Base-by-base conservation (phyloP, 2,888 invertebrate genomes). In the Pycnomerus fuliginosus region DNA sequence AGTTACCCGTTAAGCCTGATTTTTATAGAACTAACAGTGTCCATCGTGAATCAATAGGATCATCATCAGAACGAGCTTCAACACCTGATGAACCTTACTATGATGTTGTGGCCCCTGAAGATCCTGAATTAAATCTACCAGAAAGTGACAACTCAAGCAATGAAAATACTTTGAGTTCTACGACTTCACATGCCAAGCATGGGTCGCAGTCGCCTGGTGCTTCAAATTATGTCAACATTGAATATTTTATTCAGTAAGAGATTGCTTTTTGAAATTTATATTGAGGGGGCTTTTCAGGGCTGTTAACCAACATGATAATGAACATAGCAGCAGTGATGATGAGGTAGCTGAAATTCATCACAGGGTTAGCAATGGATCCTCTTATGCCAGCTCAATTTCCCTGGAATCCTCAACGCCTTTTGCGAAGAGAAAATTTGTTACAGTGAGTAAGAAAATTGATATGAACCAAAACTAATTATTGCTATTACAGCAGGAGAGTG, bases 151-250 rank as follows among this genome's bases (percentile, higher is more conserved):
- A 80, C 30, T 83, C 84, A 16, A 83, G 83, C 64, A 76, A 80
- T 15, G 85, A 85, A 60, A 85, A 84, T 61, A 76, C 80, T 7
- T 82, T 82, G 20, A 63, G 76, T 64, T 78, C 75, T 31, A 69
- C 76, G 8, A 83, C 82, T 65, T 83, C 84, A 35, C 35, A 34
- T 14, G 40, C 34, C 5, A 48, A 76, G 53, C n/a, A n/a, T n/a
- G 84, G 83, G 52, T 87, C 87, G 14, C 87, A 88, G 71, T 87
- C 87, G 20, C 88, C 88, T 37, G 84, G 87, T 61, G 84, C 85
- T 54, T 87, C 90, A 51, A 91, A 92, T 74, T 92, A 92, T 74
- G 91, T 91, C 71, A 92, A 92, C 73, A 91, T 92, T 74, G 91
- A 92, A 73, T 92, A 90, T 71, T 92, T 92, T 62, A 83, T 92